A percentile compares a stretch with the other conserved stretches of the same genome.
phyloP scores from a whole-genome alignment of 1,140 invertebrate genomes.

The Ceratosolen solmsi region DNA sequence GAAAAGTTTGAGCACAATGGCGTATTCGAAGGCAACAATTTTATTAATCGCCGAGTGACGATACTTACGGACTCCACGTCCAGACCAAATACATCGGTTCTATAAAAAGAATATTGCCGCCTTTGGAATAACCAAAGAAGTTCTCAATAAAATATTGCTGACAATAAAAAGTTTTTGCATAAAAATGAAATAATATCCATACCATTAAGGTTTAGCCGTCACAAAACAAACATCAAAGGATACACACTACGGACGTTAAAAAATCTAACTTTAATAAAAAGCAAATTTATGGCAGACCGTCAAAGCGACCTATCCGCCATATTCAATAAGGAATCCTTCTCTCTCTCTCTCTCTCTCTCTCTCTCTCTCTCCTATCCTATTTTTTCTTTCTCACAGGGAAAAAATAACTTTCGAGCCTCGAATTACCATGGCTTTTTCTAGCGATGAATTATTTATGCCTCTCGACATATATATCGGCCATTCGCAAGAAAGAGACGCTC shows the following conservation, averaged over 20 bases:
- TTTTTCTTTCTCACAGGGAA: neutral
- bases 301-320: slow-evolving; percentile 24
- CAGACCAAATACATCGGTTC: neutral
- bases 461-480: slow-evolving; percentile 1
- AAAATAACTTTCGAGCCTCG: slow-evolving; percentile 36
- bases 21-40: neutral
- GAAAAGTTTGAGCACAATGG: neutral
- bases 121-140: neutral
- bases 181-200: slow-evolving; percentile 49
- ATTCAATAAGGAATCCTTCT: slow-evolving; percentile 40
- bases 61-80: neutral
- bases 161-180: slow-evolving; percentile 45
- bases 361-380: neutral
- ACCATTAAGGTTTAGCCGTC: slow-evolving; percentile 5
- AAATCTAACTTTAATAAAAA: slow-evolving; percentile 50
- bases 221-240: slow-evolving; percentile 47
- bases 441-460: slow-evolving; percentile 51
- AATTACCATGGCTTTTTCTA: slow-evolving; percentile 50
- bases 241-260: slow-evolving; percentile 16
- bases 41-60: neutral
- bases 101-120: neutral
- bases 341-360: neutral
- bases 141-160: slow-evolving; percentile 36
- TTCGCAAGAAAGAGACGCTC: slow-evolving; percentile 23
- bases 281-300: slow-evolving; percentile 46